Base-by-base conservation (phyloP, 2,888 invertebrate species). In the Rhabditoides inermis region DNA sequence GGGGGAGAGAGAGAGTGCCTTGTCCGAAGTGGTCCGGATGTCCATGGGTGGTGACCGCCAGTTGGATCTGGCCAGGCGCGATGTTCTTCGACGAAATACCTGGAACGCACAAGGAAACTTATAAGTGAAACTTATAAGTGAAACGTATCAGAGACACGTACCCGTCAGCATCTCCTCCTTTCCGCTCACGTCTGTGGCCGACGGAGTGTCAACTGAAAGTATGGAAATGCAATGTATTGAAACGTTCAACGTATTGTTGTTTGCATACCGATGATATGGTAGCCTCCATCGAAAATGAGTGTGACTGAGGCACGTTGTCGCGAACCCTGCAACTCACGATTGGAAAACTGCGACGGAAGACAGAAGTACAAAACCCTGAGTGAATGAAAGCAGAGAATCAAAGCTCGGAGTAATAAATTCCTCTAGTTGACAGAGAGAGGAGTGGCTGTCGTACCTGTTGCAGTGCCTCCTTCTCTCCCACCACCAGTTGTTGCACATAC, bases 1-100 rank as follows among this genome's bases (percentile, higher is more conserved):
- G n/a, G n/a, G n/a, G n/a, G n/a, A n/a, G n/a, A n/a, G n/a, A n/a
- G 15, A 44, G 10, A 20, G 35, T 25, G 30, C 15, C 20, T 41
- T 39, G 59, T n/a, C 69, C 69, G 47, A 61, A 59, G 49, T 69
- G 69, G 58, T 69, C 70, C 3, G 72, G 72, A 63, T 72, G 70
- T 0, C 69, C 68, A 51, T 73, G 70, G 22, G 70, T 71, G 15
- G 66, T 67, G 30, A 72, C 60, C 27, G 65, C 65, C 23, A 69
- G 52, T 50, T 72, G 66, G 27, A 72, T 55, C 46, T 71, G 59
- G 15, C 62, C 64, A 12, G 71, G 69, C 23, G 49, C 52, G 23
- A 72, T 53, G 42, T 61, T 65, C 27, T 49, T 35, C 7, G 45
- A 36, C 23, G 53, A 26, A n/a, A 65, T 45, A 6, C 58, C 64